Evolutionary conservation across 2,113 vertebrate species (phyloP).

Genomic region (Cephalopholis sonnerati): DNA sequence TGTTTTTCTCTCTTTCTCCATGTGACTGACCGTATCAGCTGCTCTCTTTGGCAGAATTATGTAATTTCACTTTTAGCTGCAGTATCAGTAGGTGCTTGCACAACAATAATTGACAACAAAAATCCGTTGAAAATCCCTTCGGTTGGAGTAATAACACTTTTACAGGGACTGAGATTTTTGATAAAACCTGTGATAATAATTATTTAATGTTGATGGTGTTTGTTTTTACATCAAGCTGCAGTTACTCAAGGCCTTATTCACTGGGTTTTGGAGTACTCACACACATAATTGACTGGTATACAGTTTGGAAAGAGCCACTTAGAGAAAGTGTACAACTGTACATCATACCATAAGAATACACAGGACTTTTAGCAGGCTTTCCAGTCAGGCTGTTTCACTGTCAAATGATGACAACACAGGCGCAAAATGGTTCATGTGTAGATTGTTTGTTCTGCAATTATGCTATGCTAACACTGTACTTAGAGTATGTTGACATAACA

Average conservation of each 20-base stretch:
- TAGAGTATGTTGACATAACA: no score
- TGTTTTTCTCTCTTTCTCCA: neutral
- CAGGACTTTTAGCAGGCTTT: neutral
- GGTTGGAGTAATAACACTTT: no score
- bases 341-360: neutral
- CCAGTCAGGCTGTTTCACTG: neutral
- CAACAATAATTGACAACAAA: neutral
- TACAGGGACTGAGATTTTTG: neutral
- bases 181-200: no score
- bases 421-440: no score
- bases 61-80: neutral
- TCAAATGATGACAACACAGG: no score
- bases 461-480: no score
- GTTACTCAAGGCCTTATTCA: neutral
- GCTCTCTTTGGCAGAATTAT: neutral
- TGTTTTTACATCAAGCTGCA: neutral
- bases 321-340: neutral
- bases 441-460: no score
- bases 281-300: neutral
- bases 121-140: neutral
- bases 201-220: neutral
- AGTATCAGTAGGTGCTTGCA: neutral
- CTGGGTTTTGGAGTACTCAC: neutral
- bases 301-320: neutral
- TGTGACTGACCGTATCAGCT: neutral